These are phyloP conservation scores for Meganola albula DNA, from an alignment of 2,888 invertebrate species.

Conservation along the genomic window DNA sequence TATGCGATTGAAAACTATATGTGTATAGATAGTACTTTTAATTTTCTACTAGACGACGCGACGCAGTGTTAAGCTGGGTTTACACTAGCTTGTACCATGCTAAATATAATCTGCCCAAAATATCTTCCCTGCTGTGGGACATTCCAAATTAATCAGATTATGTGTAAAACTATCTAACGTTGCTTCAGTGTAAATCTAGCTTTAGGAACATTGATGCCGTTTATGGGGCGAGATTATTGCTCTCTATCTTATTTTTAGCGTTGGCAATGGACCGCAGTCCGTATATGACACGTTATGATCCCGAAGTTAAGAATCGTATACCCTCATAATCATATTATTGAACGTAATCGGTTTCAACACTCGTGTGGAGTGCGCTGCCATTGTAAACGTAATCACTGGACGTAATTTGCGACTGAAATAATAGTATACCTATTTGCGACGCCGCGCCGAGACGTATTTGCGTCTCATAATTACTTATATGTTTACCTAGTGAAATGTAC, in stretches of 20 bases:
- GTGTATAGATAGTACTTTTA: no score
- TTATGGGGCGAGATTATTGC: constrained; percentile 10
- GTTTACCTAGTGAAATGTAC: constrained; percentile 12
- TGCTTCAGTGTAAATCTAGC: background rate
- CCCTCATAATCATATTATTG: constrained; percentile 2
- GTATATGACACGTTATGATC: constrained; percentile 3
- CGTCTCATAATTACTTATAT: constrained; percentile 17
- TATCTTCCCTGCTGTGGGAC: no score
- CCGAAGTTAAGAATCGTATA: constrained; percentile 3
- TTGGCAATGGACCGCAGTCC: constrained; percentile 9
- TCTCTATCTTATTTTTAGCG: constrained; percentile 16
- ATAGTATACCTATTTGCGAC: no score
- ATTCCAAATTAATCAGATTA: no score
- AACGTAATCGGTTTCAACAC: background rate
- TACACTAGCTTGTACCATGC: no score
- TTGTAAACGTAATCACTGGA: no score
- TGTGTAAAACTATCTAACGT: background rate
- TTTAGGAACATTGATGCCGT: constrained; percentile 5
- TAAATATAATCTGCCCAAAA: no score
- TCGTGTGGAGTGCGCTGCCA: constrained; percentile 1
- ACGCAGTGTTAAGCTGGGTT: no score
- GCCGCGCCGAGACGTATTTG: no score
- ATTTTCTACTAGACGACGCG: no score
- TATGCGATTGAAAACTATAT: constrained; percentile 34
- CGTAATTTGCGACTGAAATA: no score